A percentile compares a stretch with the other conserved stretches of the same genome.
Evolutionary conservation across 2,888 invertebrate species (phyloP).

Genomic region (Latrodectus elegans): DNA sequence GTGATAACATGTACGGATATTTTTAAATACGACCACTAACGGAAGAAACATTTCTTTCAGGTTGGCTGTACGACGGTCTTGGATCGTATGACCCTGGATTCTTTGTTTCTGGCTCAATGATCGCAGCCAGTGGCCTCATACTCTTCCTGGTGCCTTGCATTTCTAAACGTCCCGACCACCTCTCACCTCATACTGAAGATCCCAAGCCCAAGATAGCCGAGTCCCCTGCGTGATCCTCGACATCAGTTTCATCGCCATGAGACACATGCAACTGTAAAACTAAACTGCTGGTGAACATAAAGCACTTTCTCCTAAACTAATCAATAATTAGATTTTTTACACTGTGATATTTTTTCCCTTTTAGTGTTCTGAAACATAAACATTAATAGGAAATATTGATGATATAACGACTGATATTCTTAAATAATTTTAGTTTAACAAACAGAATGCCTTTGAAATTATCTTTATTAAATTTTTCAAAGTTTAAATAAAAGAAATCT

Average conservation of each 20-base stretch:
- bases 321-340: no score
- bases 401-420: no score
- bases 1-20: no score
- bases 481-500: no score
- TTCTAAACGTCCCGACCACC: constrained; percentile 30
- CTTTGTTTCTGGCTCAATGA: constrained; percentile 88
- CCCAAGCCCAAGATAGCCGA: constrained; percentile 34
- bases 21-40: no score
- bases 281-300: background rate
- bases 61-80: constrained; percentile 86
- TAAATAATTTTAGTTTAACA: no score
- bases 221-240: constrained; percentile 27
- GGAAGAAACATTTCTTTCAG: constrained; percentile 77
- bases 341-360: no score
- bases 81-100: constrained; percentile 90
- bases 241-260: background rate
- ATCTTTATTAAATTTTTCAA: no score
- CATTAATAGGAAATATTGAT: no score
- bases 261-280: constrained; percentile 19
- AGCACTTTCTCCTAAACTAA: no score
- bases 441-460: no score
- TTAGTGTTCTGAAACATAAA: no score
- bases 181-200: constrained; percentile 25
- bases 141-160: constrained; percentile 85
- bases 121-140: constrained; percentile 90